These are phyloP conservation scores for Hormiphora californensis DNA, from an alignment of 37 sponge, comb jelly and placozoan species.

Conservation along the genomic window DNA sequence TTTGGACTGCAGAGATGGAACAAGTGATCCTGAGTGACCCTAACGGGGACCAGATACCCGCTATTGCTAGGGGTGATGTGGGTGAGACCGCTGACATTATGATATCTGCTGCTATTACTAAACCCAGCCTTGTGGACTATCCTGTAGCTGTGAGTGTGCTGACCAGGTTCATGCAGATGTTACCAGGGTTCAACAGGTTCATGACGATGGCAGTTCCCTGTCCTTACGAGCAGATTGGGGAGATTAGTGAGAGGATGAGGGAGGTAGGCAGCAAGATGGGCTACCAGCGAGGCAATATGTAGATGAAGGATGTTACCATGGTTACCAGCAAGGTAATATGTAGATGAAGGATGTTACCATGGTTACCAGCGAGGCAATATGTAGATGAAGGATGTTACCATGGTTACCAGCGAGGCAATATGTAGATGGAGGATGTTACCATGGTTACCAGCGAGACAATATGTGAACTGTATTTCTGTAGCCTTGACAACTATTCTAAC, in stretches of 20 bases:
- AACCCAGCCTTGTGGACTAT: neutral
- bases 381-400: no score
- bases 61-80: neutral
- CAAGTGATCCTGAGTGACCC: neutral
- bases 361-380: no score
- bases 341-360: no score
- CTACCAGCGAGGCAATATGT: neutral
- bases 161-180: neutral
- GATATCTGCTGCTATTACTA: neutral
- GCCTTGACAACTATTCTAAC: no score
- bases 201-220: neutral
- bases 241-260: neutral
- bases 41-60: neutral
- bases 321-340: no score
- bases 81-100: neutral
- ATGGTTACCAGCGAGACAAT: no score
- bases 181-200: neutral
- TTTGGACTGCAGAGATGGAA: neutral
- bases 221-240: neutral
- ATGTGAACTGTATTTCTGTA: no score
- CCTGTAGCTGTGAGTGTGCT: neutral
- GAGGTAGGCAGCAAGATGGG: neutral
- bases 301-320: no score
- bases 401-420: no score
- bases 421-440: no score